A percentile compares a stretch with the other conserved stretches of the same genome.
Evolutionary conservation across 2,797 vertebrate genomes (phyloP).

Genomic region (Thaleichthys pacificus): DNA sequence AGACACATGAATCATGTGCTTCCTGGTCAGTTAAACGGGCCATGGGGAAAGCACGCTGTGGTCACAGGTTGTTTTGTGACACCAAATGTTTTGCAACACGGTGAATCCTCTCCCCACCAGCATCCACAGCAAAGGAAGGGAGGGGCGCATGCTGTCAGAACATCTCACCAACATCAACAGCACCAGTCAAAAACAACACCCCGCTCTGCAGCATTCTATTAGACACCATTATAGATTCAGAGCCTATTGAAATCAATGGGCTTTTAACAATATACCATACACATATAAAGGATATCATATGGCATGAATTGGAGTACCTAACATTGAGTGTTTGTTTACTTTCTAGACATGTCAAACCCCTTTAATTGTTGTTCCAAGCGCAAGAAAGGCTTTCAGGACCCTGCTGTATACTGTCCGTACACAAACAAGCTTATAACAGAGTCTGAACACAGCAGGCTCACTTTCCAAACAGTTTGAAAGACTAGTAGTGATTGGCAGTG

Average conservation of each 20-base stretch:
- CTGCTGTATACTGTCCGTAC: not conserved
- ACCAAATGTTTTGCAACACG: not conserved
- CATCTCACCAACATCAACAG: not conserved
- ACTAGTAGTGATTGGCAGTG: slow-evolving; percentile 61
- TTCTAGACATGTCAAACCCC: not conserved
- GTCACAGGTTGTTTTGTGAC: slow-evolving; percentile 10
- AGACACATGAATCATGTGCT: too few relatives aligned
- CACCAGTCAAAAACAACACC: not conserved
- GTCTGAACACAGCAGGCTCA: slow-evolving; percentile 46
- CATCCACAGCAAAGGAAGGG: not conserved
- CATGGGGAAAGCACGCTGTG: not conserved
- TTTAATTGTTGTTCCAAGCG: not conserved
- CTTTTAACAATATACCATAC: too few relatives aligned
- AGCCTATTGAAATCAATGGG: too few relatives aligned
- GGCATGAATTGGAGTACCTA: too few relatives aligned
- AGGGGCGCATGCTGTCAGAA: not conserved
- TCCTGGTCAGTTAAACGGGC: too few relatives aligned
- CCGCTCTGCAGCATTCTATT: too few relatives aligned
- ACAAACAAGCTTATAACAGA: not conserved
- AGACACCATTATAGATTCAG: too few relatives aligned
- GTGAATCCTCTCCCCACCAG: not conserved
- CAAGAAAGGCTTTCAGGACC: not conserved
- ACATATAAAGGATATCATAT: too few relatives aligned
- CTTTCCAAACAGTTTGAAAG: slow-evolving; percentile 46
- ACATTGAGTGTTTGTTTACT: not conserved